Evolutionary conservation across 2,113 vertebrate genomes (phyloP).

Genomic region (Campylorhamphus procurvoides): DNA sequence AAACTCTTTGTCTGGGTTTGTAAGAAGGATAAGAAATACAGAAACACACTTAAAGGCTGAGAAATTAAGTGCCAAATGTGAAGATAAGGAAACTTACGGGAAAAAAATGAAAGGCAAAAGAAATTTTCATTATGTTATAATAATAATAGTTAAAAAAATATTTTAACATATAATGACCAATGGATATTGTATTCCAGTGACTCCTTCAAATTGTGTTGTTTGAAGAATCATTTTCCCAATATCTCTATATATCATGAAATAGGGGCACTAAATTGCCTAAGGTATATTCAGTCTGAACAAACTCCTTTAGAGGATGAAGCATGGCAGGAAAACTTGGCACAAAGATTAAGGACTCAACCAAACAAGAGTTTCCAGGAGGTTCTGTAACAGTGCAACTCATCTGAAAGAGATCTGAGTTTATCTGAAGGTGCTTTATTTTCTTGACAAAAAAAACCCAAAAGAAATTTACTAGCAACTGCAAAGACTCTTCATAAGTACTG

Average conservation of each 20-base stretch:
- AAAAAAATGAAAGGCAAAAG: not conserved
- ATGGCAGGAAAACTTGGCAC: not conserved
- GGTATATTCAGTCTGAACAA: not conserved
- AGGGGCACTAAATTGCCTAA: not conserved
- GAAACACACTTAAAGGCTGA: not conserved
- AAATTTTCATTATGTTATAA: not conserved
- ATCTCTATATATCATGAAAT: not conserved
- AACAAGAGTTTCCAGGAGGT: not conserved
- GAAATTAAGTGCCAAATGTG: not conserved
- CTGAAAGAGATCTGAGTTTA: not conserved
- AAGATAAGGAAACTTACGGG: not conserved
- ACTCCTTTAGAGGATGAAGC: not conserved
- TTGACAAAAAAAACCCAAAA: not conserved
- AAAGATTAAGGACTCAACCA: not conserved
- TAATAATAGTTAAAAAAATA: not conserved
- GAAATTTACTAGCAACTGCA: not conserved
- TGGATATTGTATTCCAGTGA: not conserved
- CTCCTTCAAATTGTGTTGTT: not conserved
- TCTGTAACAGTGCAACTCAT: not conserved
- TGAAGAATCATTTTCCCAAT: not conserved
- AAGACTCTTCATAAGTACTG: not conserved
- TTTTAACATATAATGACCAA: not conserved
- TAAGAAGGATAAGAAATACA: not conserved
- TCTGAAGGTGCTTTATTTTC: not conserved
- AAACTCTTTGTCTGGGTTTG: not conserved